A percentile compares a stretch with the other conserved stretches of the same genome.
phyloP scores from a whole-genome alignment of 1,140 invertebrate genomes.

The Harpegnathos saltator region DNA sequence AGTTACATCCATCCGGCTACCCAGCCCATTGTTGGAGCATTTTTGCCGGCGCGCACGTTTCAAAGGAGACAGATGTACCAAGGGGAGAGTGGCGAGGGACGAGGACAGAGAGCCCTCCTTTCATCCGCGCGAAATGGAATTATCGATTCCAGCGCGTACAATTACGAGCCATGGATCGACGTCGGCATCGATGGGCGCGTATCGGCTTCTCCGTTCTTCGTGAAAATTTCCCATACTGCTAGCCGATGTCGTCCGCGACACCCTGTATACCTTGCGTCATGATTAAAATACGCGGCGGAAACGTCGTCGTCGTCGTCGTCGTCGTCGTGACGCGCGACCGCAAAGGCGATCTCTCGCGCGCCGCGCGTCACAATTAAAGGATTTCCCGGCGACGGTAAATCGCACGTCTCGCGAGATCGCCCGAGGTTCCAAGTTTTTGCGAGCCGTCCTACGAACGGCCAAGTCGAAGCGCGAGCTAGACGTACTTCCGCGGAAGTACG shows the following conservation, averaged over 20 bases:
- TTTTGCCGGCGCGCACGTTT: neutral
- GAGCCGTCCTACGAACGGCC: conserved; percentile 29
- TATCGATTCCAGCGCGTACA: neutral
- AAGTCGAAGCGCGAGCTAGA: conserved; percentile 24
- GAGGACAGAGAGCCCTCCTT: too few species aligned
- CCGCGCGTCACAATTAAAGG: conserved; percentile 47
- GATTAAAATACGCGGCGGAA: conserved; percentile 32
- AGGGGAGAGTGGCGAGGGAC: neutral
- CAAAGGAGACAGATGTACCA: neutral
- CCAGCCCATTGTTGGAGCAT: neutral
- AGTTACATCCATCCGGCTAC: neutral
- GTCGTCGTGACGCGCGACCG: conserved; percentile 1
- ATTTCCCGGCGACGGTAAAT: conserved; percentile 34
- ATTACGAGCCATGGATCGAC: neutral
- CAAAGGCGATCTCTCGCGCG: neutral
- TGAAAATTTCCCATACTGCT: too few species aligned
- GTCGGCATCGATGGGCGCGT: too few species aligned
- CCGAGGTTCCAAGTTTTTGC: conserved; percentile 37
- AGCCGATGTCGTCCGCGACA: too few species aligned
- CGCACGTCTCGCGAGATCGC: conserved; percentile 30
- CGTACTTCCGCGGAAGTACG: conserved; percentile 14
- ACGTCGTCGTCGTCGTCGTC: conserved; percentile 15
- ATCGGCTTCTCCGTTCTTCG: neutral
- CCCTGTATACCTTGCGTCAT: neutral
- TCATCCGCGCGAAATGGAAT: neutral